A percentile compares a stretch with the other conserved stretches of the same genome.
Evolutionary conservation across 2,797 vertebrate genomes (phyloP).

Genomic region (Coregonus ussuriensis): DNA sequence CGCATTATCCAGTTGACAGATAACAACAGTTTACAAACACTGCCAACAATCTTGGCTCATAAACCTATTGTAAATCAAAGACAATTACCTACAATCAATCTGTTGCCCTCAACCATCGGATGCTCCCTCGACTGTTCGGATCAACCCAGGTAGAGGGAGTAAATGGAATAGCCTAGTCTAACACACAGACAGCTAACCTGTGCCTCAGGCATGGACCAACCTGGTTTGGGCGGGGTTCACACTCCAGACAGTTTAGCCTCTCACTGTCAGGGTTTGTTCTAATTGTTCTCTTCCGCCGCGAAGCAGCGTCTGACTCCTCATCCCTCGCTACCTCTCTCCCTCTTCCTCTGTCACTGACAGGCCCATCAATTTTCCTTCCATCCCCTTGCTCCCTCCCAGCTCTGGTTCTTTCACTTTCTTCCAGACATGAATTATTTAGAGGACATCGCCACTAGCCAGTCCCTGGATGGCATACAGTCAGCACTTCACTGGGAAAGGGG

Average conservation of each 20-base stretch:
- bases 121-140: not conserved
- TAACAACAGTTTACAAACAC: not conserved
- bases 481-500: constrained; percentile 28
- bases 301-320: constrained; percentile 33
- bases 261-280: not conserved
- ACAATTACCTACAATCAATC: not conserved
- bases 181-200: constrained; percentile 33
- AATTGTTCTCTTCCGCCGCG: constrained; percentile 15
- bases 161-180: not conserved
- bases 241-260: not conserved
- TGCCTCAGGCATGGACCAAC: constrained; percentile 41
- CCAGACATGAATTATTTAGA: constrained; percentile 75
- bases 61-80: not conserved
- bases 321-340: constrained; percentile 12
- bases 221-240: constrained; percentile 59
- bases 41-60: no score
- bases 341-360: constrained; percentile 27
- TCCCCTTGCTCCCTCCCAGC: constrained; percentile 28
- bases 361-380: not conserved
- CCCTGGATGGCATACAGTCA: constrained; percentile 31
- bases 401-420: constrained; percentile 67
- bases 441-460: constrained; percentile 66
- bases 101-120: not conserved
- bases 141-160: not conserved
- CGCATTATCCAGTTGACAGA: not conserved